These are phyloP conservation scores for Rhagoletis pomonella DNA, from an alignment of 1,140 invertebrate genomes.

Conservation along the genomic window DNA sequence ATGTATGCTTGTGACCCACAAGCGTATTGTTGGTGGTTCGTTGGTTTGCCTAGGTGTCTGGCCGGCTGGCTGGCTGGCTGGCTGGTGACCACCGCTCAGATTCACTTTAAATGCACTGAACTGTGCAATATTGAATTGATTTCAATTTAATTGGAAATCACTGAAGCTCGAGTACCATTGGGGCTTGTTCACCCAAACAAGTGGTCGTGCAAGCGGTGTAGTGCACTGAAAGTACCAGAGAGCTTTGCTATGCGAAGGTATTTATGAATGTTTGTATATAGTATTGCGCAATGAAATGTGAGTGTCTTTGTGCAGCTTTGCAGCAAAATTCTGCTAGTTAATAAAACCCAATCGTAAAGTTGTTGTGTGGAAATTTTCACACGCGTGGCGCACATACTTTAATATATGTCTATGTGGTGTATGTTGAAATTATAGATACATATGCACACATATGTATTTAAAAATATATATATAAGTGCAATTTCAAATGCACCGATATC, in stretches of 20 bases:
- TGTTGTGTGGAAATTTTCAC: slow-evolving; percentile 48
- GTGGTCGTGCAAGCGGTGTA: slow-evolving; percentile 11
- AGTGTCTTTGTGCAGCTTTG: neutral
- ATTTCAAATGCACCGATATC: too few species aligned
- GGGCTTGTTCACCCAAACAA: slow-evolving; percentile 46
- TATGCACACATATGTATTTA: too few species aligned
- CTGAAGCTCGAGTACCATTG: slow-evolving; percentile 53
- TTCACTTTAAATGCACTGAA: slow-evolving; percentile 60
- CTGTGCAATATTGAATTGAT: slow-evolving; percentile 60
- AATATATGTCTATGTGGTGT: neutral
- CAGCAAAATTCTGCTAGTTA: slow-evolving; percentile 44
- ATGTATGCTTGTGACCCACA: neutral
- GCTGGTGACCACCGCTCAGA: slow-evolving; percentile 1
- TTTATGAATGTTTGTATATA: neutral
- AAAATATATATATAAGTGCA: too few species aligned
- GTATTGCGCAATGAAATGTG: neutral
- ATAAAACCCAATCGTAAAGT: slow-evolving; percentile 28
- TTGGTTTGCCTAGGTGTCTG: neutral
- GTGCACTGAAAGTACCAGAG: neutral
- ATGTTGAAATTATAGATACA: too few species aligned
- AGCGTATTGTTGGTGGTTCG: slow-evolving; percentile 1
- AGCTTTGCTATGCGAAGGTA: neutral
- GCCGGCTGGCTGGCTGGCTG: neutral
- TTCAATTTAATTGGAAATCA: slow-evolving; percentile 60
- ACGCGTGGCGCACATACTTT: neutral